A percentile compares a stretch with the other conserved stretches of the same genome.
Evolutionary conservation across 2,113 vertebrate species (phyloP).

Genomic region (Thermophis baileyi): DNA sequence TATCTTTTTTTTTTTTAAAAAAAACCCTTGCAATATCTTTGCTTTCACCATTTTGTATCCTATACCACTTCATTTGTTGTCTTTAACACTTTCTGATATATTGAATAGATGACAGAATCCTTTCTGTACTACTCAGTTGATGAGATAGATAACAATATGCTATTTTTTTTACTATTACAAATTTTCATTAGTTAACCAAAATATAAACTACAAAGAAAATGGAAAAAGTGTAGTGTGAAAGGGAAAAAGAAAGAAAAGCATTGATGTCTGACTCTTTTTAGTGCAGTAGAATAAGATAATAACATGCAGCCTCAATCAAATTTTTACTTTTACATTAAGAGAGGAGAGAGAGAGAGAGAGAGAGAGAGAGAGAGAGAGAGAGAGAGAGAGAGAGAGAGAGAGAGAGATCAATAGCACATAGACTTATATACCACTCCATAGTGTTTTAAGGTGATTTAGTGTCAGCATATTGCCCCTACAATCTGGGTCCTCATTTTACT

Average conservation of each 20-base stretch:
- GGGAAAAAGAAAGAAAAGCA: too few relatives aligned
- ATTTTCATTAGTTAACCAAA: background rate
- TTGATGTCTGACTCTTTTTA: background rate
- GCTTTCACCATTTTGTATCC: background rate
- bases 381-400: too few relatives aligned
- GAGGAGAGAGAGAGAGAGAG: too few relatives aligned
- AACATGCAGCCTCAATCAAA: background rate
- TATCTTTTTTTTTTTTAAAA: background rate
- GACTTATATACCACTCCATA: too few relatives aligned
- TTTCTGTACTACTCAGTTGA: background rate
- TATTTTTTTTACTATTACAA: background rate
- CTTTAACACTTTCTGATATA: background rate
- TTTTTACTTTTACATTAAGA: background rate
- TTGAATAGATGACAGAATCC: background rate
- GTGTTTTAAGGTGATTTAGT: background rate
- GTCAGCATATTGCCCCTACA: background rate
- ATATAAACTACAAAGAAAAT: background rate
- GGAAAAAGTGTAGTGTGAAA: background rate
- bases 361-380: too few relatives aligned
- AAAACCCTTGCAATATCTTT: background rate
- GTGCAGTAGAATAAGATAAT: background rate
- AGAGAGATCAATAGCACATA: too few relatives aligned
- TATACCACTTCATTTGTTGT: background rate
- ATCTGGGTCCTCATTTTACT: too few relatives aligned
- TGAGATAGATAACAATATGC: background rate